These are phyloP conservation scores for Drosophila oshimai DNA, from an alignment of 1,140 invertebrate genomes.

Conservation along the genomic window DNA sequence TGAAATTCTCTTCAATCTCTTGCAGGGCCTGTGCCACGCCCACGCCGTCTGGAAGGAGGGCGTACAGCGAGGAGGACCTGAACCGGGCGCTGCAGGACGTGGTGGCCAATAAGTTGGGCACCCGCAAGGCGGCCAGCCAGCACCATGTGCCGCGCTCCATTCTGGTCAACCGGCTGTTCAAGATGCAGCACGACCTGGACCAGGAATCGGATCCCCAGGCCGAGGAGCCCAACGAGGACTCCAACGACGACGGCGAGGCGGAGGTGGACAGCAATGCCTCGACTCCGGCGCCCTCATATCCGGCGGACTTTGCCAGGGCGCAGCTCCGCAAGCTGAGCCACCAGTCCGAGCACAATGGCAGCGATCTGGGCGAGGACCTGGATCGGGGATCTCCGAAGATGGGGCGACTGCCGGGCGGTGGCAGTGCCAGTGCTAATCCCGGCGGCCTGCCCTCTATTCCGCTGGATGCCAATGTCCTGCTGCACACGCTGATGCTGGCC, in stretches of 20 bases:
- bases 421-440: slow-evolving; percentile 57
- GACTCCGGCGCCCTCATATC: slow-evolving; percentile 45
- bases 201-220: slow-evolving; percentile 84
- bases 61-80: slow-evolving; percentile 96
- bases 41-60: slow-evolving; percentile 73
- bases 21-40: slow-evolving; percentile 85
- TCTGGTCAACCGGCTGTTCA: slow-evolving; percentile 96
- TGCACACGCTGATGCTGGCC: slow-evolving; percentile 73
- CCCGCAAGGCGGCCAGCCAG: slow-evolving; percentile 94
- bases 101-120: slow-evolving; percentile 95
- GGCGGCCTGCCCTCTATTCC: slow-evolving; percentile 19
- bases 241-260: slow-evolving; percentile 34
- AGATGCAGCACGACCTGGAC: slow-evolving; percentile 84
- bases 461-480: slow-evolving; percentile 81
- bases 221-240: slow-evolving; percentile 39
- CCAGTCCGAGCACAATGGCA: slow-evolving; percentile 67
- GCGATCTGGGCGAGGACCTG: slow-evolving; percentile 62
- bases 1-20: too few species aligned
- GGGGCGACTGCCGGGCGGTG: slow-evolving; percentile 4
- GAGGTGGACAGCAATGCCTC: slow-evolving; percentile 69
- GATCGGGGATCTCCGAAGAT: slow-evolving; percentile 55
- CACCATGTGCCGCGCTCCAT: slow-evolving; percentile 98
- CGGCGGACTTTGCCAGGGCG: slow-evolving; percentile 38
- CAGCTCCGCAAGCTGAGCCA: slow-evolving; percentile 50
- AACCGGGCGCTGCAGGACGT: slow-evolving; percentile 95